Percentiles rank a stretch among this genome's conserved stretches.
Evolutionary conservation across 2,797 vertebrate genomes (phyloP).

Genomic region (Thripadectes ignobilis): DNA sequence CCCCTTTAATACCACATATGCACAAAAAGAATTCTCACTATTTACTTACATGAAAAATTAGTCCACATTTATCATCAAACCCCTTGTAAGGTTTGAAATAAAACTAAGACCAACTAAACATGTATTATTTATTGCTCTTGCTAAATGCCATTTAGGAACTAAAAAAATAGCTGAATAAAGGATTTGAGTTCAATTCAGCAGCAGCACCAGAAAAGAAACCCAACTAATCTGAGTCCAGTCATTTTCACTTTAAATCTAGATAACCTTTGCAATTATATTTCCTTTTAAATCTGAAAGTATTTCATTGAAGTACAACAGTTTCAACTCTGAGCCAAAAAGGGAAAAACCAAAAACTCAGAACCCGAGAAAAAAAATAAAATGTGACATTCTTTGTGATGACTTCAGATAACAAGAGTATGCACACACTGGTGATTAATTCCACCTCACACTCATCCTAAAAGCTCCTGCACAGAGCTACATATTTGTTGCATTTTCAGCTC

Average conservation of each 20-base stretch:
- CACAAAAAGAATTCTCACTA: neutral
- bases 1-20: neutral
- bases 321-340: neutral
- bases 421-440: neutral
- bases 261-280: neutral
- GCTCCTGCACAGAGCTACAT: neutral
- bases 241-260: neutral
- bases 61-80: neutral
- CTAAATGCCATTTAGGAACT: neutral
- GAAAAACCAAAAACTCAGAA: neutral
- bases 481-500: conserved; percentile 23
- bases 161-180: neutral
- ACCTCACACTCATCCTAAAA: neutral
- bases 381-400: neutral
- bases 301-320: neutral
- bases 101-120: neutral
- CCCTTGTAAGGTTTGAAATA: neutral
- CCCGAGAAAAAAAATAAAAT: neutral
- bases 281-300: neutral
- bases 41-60: neutral
- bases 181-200: neutral
- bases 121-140: neutral
- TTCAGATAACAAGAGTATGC: neutral
- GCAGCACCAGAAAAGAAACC: neutral
- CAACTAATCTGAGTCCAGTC: neutral